A percentile compares a stretch with the other conserved stretches of the same genome.
phyloP scores from a whole-genome alignment of 2,888 invertebrate species.

The Thumatha senex region DNA sequence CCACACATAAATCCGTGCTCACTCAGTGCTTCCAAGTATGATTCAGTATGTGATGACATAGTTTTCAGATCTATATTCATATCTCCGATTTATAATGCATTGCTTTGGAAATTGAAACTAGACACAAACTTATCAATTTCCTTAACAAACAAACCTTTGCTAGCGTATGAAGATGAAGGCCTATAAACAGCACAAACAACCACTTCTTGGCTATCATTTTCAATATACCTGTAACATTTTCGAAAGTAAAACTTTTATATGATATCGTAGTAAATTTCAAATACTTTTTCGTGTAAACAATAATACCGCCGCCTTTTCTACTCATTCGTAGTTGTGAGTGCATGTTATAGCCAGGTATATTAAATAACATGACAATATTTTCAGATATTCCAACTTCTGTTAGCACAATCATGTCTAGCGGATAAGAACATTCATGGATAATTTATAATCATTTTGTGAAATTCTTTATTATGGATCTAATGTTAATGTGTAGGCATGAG shows the following conservation, averaged over 20 bases:
- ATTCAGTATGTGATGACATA: not conserved
- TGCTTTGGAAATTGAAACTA: not conserved
- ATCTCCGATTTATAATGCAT: not conserved
- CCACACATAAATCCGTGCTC: too few species aligned
- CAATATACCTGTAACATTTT: slow-evolving; percentile 2
- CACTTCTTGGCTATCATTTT: slow-evolving; percentile 1
- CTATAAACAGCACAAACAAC: slow-evolving; percentile 6
- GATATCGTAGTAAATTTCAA: slow-evolving; percentile 2
- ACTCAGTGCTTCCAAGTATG: slow-evolving; percentile 7
- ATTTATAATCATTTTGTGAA: slow-evolving; percentile 1
- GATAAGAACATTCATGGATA: slow-evolving; percentile 1
- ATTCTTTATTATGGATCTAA: not conserved
- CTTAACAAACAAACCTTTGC: slow-evolving; percentile 1
- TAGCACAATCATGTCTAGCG: slow-evolving; percentile 7
- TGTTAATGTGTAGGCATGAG: not conserved
- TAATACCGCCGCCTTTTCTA: slow-evolving; percentile 12
- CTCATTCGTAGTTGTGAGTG: slow-evolving; percentile 8
- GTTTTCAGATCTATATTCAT: slow-evolving; percentile 6
- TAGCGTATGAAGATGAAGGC: not conserved
- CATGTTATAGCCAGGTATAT: too few species aligned
- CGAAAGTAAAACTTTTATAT: slow-evolving; percentile 2
- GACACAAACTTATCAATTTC: slow-evolving; percentile 2
- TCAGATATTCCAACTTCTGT: too few species aligned
- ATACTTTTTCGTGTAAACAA: slow-evolving; percentile 10
- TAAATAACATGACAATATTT: slow-evolving; percentile 1